Evolutionary conservation across 1,140 invertebrate genomes (phyloP), one percentile per base, ranked within the genome.

Genomic region (Dinothrombium tinctorium): DNA sequence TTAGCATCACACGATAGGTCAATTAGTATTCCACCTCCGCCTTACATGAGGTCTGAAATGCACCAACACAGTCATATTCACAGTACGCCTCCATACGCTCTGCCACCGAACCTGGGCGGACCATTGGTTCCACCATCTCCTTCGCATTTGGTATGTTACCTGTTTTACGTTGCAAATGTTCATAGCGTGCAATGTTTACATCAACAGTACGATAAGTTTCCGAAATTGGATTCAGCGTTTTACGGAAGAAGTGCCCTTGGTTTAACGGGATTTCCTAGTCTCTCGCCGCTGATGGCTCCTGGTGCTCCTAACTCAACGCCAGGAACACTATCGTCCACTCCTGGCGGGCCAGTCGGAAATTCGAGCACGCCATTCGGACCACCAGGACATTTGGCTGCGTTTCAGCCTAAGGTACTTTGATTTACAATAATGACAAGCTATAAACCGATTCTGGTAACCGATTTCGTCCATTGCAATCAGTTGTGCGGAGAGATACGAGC

Each of bases 401-500:
- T 82, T 57, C 75, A 83, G 50, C 83, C 82, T 51, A 89, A 87
- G 74, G 84, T 89, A 68, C 65, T 58, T 49, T 9, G 11, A 17
- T n/a, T 25, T 35, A 33, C 17, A 36, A 41, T 9, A 29, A 29
- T 29, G 28, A 29, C 28, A 29, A n/a, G 28, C 14, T n/a, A 29
- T 29, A 29, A 29, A 9, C 14, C 28, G 14, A 9, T 29, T 29
- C 28, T 29, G 9, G 14, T n/a, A 9, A 29, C 28, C 14, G 28
- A 9, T 29, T n/a, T 29, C 28, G 9, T n/a, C 28, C 28, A 9
- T n/a, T n/a, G 9, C 28, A 9, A 9, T 29, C n/a, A n/a, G n/a
- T n/a, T n/a, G n/a, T n/a, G n/a, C n/a, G n/a, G n/a, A n/a, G n/a
- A n/a, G n/a, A n/a, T n/a, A n/a, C n/a, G n/a, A n/a, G n/a, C n/a